phyloP scores from a whole-genome alignment of 2,113 vertebrate genomes.

The Aegithalos caudatus region DNA sequence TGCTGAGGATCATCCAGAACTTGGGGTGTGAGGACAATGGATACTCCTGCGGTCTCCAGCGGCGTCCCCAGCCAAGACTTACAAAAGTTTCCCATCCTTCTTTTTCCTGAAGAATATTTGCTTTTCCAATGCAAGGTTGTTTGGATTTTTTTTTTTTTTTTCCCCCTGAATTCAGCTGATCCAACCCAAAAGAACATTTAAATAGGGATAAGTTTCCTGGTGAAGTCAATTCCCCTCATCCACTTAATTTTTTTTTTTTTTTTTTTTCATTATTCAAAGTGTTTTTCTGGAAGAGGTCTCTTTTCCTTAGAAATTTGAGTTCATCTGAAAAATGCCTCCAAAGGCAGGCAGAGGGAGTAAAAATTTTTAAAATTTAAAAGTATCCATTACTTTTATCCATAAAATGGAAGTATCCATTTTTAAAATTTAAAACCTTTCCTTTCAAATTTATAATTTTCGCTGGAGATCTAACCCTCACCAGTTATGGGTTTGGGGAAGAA shows the following conservation, averaged over 20 bases:
- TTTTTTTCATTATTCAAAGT: background rate
- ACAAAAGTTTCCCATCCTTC: background rate
- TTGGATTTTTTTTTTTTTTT: background rate
- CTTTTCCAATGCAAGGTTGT: background rate
- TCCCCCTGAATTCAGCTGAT: background rate
- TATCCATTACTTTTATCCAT: too few species aligned
- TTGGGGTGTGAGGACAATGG: fast-evolving
- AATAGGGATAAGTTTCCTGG: background rate
- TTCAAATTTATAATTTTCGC: background rate
- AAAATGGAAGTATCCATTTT: too few species aligned
- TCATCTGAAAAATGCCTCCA: background rate
- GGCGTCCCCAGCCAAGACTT: background rate
- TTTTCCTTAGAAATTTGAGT: background rate
- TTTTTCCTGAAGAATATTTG: background rate
- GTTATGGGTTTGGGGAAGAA: background rate
- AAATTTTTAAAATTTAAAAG: background rate
- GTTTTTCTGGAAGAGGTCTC: background rate
- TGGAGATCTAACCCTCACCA: background rate
- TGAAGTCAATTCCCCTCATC: background rate
- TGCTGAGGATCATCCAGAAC: fast-evolving
- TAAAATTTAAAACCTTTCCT: background rate
- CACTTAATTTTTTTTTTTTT: too few species aligned
- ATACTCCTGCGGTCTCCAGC: fast-evolving
- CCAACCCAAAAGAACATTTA: background rate
- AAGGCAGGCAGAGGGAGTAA: background rate